Conservation (phyloP, 2,113 vertebrate species). For the Pseudorhombus dupliciocellatus region DNA sequence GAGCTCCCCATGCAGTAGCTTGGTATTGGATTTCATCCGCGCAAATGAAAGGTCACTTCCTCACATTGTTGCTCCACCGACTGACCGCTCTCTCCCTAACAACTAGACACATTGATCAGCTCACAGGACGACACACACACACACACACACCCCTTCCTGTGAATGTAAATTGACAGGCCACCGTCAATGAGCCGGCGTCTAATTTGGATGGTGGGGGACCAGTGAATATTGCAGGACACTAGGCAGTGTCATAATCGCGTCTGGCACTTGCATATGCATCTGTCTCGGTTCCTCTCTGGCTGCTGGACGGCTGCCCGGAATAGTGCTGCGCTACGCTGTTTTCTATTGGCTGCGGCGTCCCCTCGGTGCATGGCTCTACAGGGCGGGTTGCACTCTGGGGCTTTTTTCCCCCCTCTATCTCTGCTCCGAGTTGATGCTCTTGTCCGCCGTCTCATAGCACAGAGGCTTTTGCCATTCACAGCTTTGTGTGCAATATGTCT, state of each 20-base stretch:
- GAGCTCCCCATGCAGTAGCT: slow-evolving; percentile 65
- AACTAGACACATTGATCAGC: slow-evolving; percentile 2
- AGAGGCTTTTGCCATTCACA: slow-evolving; percentile 36
- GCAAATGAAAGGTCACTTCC: slow-evolving; percentile 63
- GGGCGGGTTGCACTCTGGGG: slow-evolving; percentile 49
- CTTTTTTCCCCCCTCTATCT: slow-evolving; percentile 36
- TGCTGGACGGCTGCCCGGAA: slow-evolving; percentile 86
- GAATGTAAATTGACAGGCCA: slow-evolving; percentile 45
- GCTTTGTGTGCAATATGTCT: slow-evolving; percentile 48
- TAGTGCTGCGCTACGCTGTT: slow-evolving; percentile 77
- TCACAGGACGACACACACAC: slow-evolving; percentile 14
- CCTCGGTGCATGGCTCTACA: slow-evolving; percentile 60
- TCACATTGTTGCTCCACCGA: slow-evolving; percentile 45
- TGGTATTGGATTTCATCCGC: slow-evolving; percentile 52
- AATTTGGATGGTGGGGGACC: slow-evolving; percentile 57
- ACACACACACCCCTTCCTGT: slow-evolving; percentile 2
- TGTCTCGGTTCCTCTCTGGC: slow-evolving; percentile 82
- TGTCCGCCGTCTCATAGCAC: slow-evolving; percentile 62
- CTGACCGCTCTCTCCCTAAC: slow-evolving; percentile 24
- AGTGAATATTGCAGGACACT: slow-evolving; percentile 64
- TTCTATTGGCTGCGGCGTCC: slow-evolving; percentile 74
- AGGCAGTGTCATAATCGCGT: slow-evolving; percentile 83
- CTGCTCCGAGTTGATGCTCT: slow-evolving; percentile 52
- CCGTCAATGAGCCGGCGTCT: slow-evolving; percentile 69
- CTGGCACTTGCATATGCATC: slow-evolving; percentile 83